These are phyloP conservation scores for Adelphocoris suturalis DNA, from an alignment of 2,888 invertebrate species.

Conservation along the genomic window DNA sequence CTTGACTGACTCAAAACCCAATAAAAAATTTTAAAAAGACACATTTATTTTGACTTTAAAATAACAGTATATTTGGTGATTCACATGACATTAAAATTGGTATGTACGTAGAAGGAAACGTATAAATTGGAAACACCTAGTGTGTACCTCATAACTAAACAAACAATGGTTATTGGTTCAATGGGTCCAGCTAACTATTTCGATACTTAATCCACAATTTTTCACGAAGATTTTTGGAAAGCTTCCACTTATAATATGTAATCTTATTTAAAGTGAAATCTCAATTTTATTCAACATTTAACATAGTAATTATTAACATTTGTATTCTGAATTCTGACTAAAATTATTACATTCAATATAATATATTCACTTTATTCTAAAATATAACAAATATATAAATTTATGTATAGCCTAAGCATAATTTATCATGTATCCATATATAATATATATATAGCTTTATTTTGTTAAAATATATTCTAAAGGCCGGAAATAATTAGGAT, in stretches of 20 bases:
- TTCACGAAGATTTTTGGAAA: conserved; percentile 20
- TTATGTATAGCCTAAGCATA: conserved; percentile 69
- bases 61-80: conserved; percentile 66
- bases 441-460: conserved; percentile 59
- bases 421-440: conserved; percentile 53
- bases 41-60: conserved; percentile 25
- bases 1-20: too few species aligned
- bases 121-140: conserved; percentile 54
- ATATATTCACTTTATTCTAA: conserved; percentile 60
- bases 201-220: not conserved
- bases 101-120: conserved; percentile 51
- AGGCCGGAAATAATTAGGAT: conserved; percentile 71
- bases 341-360: conserved; percentile 60
- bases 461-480: conserved; percentile 67
- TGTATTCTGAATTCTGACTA: conserved; percentile 41
- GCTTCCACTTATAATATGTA: not conserved
- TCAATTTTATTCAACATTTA: conserved; percentile 59
- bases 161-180: conserved; percentile 17
- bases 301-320: conserved; percentile 27
- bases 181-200: conserved; percentile 34
- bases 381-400: conserved; percentile 72
- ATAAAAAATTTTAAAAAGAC: too few species aligned
- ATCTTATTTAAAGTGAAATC: conserved; percentile 44
- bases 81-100: conserved; percentile 61
- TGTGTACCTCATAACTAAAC: conserved; percentile 43